These are phyloP conservation scores for Ooceraea biroi DNA, from an alignment of 1,140 invertebrate species.

Conservation along the genomic window DNA sequence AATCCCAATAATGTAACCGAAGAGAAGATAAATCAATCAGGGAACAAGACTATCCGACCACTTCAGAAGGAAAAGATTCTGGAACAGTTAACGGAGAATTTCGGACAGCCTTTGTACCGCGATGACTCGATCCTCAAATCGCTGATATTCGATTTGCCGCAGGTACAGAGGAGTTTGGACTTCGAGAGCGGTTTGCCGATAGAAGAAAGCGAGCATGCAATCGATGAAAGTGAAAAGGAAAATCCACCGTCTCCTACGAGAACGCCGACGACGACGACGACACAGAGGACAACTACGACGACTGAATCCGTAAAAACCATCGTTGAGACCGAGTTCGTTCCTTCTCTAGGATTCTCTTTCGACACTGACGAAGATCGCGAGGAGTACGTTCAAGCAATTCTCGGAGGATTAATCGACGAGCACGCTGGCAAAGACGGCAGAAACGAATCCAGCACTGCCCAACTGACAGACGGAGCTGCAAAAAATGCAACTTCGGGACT, in stretches of 20 bases:
- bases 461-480: neutral
- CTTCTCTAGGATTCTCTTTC: slow-evolving; percentile 81
- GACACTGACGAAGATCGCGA: slow-evolving; percentile 78
- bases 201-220: neutral
- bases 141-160: slow-evolving; percentile 53
- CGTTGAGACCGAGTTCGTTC: slow-evolving; percentile 82
- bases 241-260: neutral
- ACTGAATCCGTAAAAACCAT: slow-evolving; percentile 63
- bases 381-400: slow-evolving; percentile 80
- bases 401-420: slow-evolving; percentile 77
- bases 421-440: neutral
- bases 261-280: neutral
- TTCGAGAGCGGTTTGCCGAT: slow-evolving; percentile 56
- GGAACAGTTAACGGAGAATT: slow-evolving; percentile 58
- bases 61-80: slow-evolving; percentile 64
- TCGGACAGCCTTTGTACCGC: slow-evolving; percentile 66
- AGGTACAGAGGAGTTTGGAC: slow-evolving; percentile 46
- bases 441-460: neutral
- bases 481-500: slow-evolving; percentile 48
- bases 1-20: neutral
- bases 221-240: neutral
- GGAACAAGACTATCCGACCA: neutral
- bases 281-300: neutral
- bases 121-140: neutral
- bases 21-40: neutral